Base-by-base conservation (phyloP, 92 coral and sea anemone species). In the Umimayanthus kanabou region DNA sequence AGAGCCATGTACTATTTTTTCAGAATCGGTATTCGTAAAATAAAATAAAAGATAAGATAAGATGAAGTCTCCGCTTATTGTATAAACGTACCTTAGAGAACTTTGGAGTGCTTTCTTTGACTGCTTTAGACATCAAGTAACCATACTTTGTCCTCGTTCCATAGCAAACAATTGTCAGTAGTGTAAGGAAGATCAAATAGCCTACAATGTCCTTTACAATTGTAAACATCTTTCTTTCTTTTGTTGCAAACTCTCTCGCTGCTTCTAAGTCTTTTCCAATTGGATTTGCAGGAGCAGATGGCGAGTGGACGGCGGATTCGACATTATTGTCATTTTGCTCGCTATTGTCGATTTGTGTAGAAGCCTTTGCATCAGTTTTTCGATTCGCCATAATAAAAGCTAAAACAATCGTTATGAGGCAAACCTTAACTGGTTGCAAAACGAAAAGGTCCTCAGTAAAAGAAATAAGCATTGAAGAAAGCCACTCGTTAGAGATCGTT, bases 341-440 rank as follows among this genome's bases (percentile, higher is more conserved):
- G 6, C 64, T 75, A n/a, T 47, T 77, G 49, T 79, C 5, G 42
- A 14, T 69, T 80, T 43, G 16, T 4, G 57, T 13, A 11, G 73
- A 40, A 11, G 0, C 39, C n/a, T 39, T 53, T 43, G 86, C 66
- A 11, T 29, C 20, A 1, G 70, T 75, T 30, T 58, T 76, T 39
- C 71, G 88, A 11, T 80, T 84, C 22, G 89, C 65, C 26, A 91
- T 33, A 61, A 93, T 82, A 77, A 78, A 87, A 33, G 94, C 93
- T 61, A 91, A 80, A 37, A 95, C 69, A n/a, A 95, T 29, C 25
- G 98, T 93, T 7, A 94, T 29, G 16, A 96, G 81, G 37, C 89
- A 88, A n/a, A 96, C 94, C 67, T 94, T 95, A 43, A 94, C 80
- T 0, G 98, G 98, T 73, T 95, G 98, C 53, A 95, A 73, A 39